Conservation (phyloP, 1,140 invertebrate genomes). For the honey bee (Apis mellifera) region Amel_HAv3.1 CM009940.2:12075501-12076000, state of each 20-base stretch:
- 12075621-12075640: conserved; percentile 98
- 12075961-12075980: conserved; percentile 54
- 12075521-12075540: conserved; percentile 59
- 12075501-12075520: conserved; percentile 60
- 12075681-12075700: conserved; percentile 31
- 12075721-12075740: no score
- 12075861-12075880: conserved; percentile 58
- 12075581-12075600: conserved; percentile 97
- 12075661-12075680: conserved; percentile 61
- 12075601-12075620: conserved; percentile 97
- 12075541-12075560: conserved; percentile 92
- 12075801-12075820: no score
- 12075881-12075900: conserved; percentile 58
- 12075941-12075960: conserved; percentile 49
- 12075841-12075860: no score
- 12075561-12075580: conserved; percentile 99
- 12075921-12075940: conserved; percentile 59
- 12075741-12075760: no score
- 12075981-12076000: conserved; percentile 36
- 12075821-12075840: no score
- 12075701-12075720: no score
- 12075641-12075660: conserved; percentile 98
- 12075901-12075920: conserved; percentile 47
- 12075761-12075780: no score
- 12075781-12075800: no score